A percentile compares a stretch with the other conserved stretches of the same genome.
Evolutionary conservation across 2,797 vertebrate genomes (phyloP).

Genomic region (Spinus olivaceus): DNA sequence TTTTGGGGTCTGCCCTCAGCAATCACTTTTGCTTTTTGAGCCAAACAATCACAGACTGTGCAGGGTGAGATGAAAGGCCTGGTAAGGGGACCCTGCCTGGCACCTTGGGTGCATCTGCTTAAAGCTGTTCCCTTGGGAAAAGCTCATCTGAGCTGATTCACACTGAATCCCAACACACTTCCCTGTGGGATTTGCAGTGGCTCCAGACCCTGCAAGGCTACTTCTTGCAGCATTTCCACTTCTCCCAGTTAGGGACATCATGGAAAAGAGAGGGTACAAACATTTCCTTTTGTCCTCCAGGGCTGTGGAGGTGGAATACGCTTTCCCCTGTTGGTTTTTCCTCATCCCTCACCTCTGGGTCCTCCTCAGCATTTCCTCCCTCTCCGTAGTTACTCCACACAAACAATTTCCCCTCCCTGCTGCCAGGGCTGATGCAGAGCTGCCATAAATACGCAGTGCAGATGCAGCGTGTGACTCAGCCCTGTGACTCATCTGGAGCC

Average conservation of each 20-base stretch:
- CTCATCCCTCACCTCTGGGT: neutral
- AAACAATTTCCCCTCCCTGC: constrained; percentile 37
- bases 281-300: neutral
- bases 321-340: neutral
- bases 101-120: neutral
- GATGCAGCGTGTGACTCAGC: constrained; percentile 54
- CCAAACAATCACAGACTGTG: neutral
- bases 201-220: neutral
- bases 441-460: constrained; percentile 34
- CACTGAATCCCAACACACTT: neutral
- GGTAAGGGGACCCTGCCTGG: neutral
- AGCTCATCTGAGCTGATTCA: neutral
- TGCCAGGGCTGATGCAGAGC: neutral
- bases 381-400: constrained; percentile 61
- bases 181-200: neutral
- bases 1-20: neutral
- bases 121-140: neutral
- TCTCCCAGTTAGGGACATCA: neutral
- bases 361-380: constrained; percentile 3
- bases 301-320: neutral
- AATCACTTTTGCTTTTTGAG: neutral
- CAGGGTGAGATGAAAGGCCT: neutral
- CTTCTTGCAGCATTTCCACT: neutral
- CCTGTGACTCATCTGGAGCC: constrained; percentile 38
- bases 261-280: neutral